These are phyloP conservation scores for Tridacna gigas DNA, from an alignment of 2,888 invertebrate species.

Conservation along the genomic window DNA sequence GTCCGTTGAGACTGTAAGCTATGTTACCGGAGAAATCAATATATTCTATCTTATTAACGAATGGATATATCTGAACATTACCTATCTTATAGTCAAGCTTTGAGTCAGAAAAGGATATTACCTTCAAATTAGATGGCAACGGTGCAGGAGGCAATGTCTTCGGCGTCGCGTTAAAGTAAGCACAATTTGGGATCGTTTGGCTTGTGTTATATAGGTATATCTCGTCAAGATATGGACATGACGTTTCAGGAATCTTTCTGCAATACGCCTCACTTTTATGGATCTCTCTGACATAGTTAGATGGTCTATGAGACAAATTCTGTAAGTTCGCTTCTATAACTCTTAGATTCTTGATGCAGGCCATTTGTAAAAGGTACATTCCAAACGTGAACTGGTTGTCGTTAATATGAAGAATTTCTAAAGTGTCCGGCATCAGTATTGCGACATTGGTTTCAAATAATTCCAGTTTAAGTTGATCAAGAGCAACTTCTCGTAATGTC, in stretches of 20 bases:
- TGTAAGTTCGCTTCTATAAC: constrained; percentile 10
- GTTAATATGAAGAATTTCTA: constrained; percentile 25
- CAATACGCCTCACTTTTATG: background rate
- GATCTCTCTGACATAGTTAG: background rate
- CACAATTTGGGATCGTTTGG: background rate
- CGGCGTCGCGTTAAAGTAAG: background rate
- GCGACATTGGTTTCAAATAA: constrained; percentile 30
- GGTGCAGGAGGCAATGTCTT: background rate
- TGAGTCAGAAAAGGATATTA: background rate
- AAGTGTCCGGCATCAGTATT: constrained; percentile 16
- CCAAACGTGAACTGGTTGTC: constrained; percentile 47
- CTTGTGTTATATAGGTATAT: background rate
- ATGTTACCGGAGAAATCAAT: constrained; percentile 35
- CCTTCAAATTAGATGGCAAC: constrained; percentile 12
- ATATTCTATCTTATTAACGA: constrained; percentile 8
- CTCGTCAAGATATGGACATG: constrained; percentile 7
- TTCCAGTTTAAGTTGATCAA: constrained; percentile 30
- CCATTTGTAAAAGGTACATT: constrained; percentile 36
- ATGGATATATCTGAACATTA: constrained; percentile 1
- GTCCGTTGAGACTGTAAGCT: constrained; percentile 8
- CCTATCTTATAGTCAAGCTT: constrained; percentile 15
- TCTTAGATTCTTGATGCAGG: constrained; percentile 19
- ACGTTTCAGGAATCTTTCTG: background rate
- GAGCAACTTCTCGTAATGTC: constrained; percentile 28
- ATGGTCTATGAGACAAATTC: constrained; percentile 16